Percentiles rank a stretch among this genome's conserved stretches.
These are phyloP conservation scores for Echiichthys vipera DNA, from an alignment of 2,797 vertebrate genomes.

Conservation along the genomic window DNA sequence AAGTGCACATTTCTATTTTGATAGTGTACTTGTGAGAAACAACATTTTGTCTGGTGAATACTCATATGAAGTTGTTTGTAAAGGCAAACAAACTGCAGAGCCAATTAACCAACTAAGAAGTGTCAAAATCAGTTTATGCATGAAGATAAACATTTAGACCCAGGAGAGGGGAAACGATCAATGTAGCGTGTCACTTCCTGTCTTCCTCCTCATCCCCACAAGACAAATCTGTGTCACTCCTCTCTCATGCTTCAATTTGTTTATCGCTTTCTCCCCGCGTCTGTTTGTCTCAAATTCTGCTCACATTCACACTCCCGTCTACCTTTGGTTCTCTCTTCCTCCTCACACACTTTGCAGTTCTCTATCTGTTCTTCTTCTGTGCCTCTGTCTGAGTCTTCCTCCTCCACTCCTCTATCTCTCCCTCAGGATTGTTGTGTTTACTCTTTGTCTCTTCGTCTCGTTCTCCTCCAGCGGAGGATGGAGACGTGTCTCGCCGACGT, in stretches of 20 bases:
- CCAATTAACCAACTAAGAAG: conserved; percentile 63
- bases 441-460: conserved; percentile 50
- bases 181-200: conserved; percentile 52
- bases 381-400: conserved; percentile 14
- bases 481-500: conserved; percentile 52
- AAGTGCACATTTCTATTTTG: not conserved
- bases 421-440: conserved; percentile 65
- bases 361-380: not conserved
- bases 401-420: conserved; percentile 28
- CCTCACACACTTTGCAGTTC: not conserved
- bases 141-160: conserved; percentile 43
- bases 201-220: conserved; percentile 54
- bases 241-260: conserved; percentile 34
- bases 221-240: conserved; percentile 45
- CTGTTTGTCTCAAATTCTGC: conserved; percentile 10
- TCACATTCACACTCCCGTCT: conserved; percentile 14
- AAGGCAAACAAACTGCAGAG: conserved; percentile 1
- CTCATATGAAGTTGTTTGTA: conserved; percentile 36
- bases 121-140: conserved; percentile 45
- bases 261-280: conserved; percentile 1
- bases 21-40: not conserved
- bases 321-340: not conserved
- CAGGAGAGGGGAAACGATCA: conserved; percentile 40
- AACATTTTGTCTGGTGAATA: conserved; percentile 25
- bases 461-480: conserved; percentile 75